Evolutionary conservation across 2,113 vertebrate genomes (phyloP).

Genomic region (Saguinus midas): DNA sequence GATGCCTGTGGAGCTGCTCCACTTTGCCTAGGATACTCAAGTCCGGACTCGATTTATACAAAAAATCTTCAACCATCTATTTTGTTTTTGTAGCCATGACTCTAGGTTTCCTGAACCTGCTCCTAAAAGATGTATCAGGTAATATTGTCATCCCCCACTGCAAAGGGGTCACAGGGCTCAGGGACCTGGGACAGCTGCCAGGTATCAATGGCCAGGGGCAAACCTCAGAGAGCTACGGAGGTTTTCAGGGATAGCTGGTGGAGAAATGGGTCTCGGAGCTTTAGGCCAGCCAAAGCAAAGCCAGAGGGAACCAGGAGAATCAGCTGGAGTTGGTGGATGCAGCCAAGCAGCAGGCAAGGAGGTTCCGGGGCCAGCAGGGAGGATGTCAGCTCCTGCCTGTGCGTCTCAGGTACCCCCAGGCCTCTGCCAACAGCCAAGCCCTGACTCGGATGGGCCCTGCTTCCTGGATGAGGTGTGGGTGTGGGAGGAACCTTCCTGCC

Average conservation of each 20-base stretch:
- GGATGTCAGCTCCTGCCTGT: not conserved
- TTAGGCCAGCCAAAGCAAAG: not conserved
- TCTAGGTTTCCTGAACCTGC: not conserved
- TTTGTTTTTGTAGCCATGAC: not conserved
- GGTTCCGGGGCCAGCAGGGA: not conserved
- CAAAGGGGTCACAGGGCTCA: not conserved
- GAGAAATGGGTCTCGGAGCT: not conserved
- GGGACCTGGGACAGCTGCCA: not conserved
- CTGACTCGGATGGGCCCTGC: not conserved
- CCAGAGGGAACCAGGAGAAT: not conserved
- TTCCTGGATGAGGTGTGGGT: not conserved
- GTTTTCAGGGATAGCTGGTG: not conserved
- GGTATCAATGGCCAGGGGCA: accelerated
- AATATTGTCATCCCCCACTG: not conserved
- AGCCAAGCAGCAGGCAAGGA: not conserved
- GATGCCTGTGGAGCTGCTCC: not conserved
- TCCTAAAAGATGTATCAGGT: not conserved
- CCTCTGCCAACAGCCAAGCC: not conserved
- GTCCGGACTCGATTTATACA: not conserved
- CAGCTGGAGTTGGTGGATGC: no score
- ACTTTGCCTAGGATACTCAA: not conserved
- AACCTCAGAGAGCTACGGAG: not conserved
- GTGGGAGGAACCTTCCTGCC: not conserved
- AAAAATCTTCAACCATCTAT: not conserved
- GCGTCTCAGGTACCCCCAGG: not conserved